Evolutionary conservation across 2,797 vertebrate genomes (phyloP).

Genomic region (Uromys caudimaculatus): DNA sequence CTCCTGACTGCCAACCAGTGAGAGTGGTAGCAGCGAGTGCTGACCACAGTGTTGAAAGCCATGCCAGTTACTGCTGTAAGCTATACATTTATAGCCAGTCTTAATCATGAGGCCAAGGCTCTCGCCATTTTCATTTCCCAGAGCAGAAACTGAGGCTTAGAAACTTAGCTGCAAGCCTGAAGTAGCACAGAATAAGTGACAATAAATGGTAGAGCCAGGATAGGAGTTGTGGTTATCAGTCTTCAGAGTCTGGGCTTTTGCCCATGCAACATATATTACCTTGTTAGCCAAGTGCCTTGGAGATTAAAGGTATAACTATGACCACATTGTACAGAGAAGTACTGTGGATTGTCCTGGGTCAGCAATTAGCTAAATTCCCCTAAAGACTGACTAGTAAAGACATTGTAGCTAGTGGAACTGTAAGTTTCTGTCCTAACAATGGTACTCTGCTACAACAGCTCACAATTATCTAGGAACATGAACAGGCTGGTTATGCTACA

Average conservation of each 20-base stretch:
- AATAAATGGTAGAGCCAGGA: neutral
- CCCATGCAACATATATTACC: accelerated
- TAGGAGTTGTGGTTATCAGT: neutral
- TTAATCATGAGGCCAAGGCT: neutral
- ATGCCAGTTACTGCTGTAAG: no score
- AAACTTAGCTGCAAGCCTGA: neutral
- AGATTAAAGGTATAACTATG: neutral
- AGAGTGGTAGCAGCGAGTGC: neutral
- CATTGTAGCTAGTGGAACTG: neutral
- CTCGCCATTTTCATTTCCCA: neutral
- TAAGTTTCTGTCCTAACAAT: neutral
- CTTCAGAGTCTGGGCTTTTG: neutral
- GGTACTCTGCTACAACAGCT: neutral
- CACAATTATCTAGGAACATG: neutral
- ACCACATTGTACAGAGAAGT: neutral
- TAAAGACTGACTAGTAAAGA: neutral
- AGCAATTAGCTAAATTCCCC: neutral
- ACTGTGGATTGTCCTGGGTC: neutral
- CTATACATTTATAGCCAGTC: no score
- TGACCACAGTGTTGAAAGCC: neutral
- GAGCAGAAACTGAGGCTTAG: neutral
- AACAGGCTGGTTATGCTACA: neutral
- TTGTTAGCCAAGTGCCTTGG: neutral
- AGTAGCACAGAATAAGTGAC: neutral
- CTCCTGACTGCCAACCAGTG: neutral